Evolutionary conservation across 2,888 invertebrate species (phyloP).

Genomic region (Pyrrhia umbra): DNA sequence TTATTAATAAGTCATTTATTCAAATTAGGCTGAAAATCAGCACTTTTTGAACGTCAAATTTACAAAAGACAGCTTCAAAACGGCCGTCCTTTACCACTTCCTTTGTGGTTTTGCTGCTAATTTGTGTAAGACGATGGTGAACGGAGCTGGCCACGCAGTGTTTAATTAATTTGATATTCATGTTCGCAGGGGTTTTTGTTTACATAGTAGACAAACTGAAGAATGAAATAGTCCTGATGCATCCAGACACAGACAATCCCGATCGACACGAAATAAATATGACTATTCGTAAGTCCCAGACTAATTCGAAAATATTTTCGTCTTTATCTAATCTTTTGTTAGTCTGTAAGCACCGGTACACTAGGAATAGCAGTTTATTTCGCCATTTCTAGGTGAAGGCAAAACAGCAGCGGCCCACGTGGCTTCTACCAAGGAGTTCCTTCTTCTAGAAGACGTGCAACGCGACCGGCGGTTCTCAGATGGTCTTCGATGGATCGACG

Average conservation of each 20-base stretch:
- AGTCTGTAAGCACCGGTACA: no score
- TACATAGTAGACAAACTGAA: slow-evolving; percentile 88
- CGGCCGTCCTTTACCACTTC: no score
- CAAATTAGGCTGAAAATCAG: no score
- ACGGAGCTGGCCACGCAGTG: no score
- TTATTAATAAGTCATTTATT: no score
- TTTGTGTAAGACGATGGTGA: no score
- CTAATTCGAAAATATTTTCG: no score
- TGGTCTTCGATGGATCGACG: slow-evolving; percentile 89
- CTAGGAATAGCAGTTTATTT: neutral
- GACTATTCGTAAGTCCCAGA: slow-evolving; percentile 83
- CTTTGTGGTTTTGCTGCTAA: no score
- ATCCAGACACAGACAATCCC: slow-evolving; percentile 83
- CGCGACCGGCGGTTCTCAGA: slow-evolving; percentile 90
- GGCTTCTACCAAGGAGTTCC: slow-evolving; percentile 88
- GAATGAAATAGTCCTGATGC: slow-evolving; percentile 89
- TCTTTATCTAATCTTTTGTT: no score
- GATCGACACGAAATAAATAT: slow-evolving; percentile 90
- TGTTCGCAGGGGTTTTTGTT: slow-evolving; percentile 86
- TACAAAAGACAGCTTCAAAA: no score
- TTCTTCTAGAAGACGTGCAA: slow-evolving; percentile 89
- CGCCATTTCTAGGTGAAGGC: slow-evolving; percentile 77
- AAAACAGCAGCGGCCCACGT: slow-evolving; percentile 90
- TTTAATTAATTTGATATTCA: neutral
- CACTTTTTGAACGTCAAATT: no score